Conservation (phyloP, 1,140 invertebrate genomes). For the Drosophila sechellia region DNA sequence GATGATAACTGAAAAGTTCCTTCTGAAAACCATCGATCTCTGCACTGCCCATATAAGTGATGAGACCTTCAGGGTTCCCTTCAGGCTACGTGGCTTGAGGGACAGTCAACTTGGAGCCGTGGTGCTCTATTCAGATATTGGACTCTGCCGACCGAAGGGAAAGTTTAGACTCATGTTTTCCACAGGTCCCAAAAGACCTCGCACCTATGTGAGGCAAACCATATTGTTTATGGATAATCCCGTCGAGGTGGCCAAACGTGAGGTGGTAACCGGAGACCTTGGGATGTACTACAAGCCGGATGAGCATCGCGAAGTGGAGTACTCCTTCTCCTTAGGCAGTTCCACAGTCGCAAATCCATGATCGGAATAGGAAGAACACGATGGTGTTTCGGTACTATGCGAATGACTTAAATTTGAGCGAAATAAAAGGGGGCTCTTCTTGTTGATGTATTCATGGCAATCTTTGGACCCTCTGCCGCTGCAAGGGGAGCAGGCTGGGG, state of each 20-base stretch:
- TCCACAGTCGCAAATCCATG: not conserved
- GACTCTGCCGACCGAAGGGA: constrained; percentile 1
- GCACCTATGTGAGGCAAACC: constrained; percentile 47
- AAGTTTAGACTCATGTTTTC: constrained; percentile 27
- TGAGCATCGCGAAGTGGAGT: constrained; percentile 34
- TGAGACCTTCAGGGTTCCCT: constrained; percentile 1
- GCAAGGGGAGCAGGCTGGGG: constrained; percentile 16
- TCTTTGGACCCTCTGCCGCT: constrained; percentile 26
- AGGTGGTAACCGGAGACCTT: constrained; percentile 34
- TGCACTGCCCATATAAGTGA: constrained; percentile 2
- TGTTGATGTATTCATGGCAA: constrained; percentile 71
- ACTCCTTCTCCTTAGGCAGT: constrained; percentile 14
- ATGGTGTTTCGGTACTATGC: not conserved
- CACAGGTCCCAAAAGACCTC: constrained; percentile 23
- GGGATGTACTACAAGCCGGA: constrained; percentile 14
- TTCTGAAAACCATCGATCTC: constrained; percentile 24
- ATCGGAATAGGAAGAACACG: no score
- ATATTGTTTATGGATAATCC: constrained; percentile 12
- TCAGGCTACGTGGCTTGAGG: constrained; percentile 11
- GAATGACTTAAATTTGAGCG: constrained; percentile 7
- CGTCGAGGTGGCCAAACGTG: constrained; percentile 1
- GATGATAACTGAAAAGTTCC: constrained; percentile 33
- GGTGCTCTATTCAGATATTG: constrained; percentile 36
- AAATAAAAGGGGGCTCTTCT: constrained; percentile 45
- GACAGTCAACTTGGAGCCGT: constrained; percentile 18